Conservation (phyloP, 2,113 vertebrate species). For the Rutilus rutilus region DNA sequence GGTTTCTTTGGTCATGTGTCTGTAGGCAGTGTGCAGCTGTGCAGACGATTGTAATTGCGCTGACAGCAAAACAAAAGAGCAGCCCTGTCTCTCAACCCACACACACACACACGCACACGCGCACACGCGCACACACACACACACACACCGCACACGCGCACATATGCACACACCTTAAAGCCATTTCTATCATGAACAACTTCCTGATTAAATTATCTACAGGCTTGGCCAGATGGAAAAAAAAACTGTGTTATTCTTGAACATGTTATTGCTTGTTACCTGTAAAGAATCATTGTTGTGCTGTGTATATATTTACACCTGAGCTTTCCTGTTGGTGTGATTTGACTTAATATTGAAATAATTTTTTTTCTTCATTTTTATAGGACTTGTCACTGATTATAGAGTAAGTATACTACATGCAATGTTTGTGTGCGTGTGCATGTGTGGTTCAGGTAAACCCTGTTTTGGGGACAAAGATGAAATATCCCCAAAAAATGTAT, state of each 20-base stretch:
- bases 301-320: conserved; percentile 38
- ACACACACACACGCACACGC: conserved; percentile 19
- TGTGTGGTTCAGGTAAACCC: not conserved
- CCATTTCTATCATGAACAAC: conserved; percentile 26
- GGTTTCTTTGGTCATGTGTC: conserved; percentile 5
- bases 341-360: conserved; percentile 1
- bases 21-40: conserved; percentile 60
- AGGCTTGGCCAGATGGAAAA: not conserved
- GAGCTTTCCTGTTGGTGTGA: not conserved
- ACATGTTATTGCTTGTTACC: not conserved
- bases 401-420: conserved; percentile 79
- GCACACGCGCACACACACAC: conserved; percentile 35
- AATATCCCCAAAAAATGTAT: too few species aligned
- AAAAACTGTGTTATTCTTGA: not conserved
- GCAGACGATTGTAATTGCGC: conserved; percentile 63
- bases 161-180: conserved; percentile 31
- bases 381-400: conserved; percentile 94
- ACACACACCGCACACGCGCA: conserved; percentile 9
- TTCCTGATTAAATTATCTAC: conserved; percentile 2
- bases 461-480: too few species aligned
- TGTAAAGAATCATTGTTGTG: conserved; percentile 2
- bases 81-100: conserved; percentile 31
- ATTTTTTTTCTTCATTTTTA: conserved; percentile 49
- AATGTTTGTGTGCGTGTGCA: not conserved
- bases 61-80: conserved; percentile 64